Percentiles rank a stretch among this genome's conserved stretches.
phyloP scores from a whole-genome alignment of 2,113 vertebrate genomes.

The Salvelinus alpinus region DNA sequence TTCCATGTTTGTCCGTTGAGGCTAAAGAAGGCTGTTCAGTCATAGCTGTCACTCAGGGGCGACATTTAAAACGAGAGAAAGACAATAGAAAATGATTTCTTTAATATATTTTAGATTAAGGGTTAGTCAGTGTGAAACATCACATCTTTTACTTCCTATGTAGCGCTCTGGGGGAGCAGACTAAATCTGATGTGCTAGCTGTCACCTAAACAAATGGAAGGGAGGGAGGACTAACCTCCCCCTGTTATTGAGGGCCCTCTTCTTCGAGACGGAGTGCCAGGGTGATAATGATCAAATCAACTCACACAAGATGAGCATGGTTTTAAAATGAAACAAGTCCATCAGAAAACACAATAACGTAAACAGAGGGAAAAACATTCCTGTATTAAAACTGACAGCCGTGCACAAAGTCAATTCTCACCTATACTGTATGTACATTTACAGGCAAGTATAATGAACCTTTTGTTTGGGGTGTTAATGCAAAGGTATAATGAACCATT shows the following conservation, averaged over 20 bases:
- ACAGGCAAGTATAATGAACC: no score
- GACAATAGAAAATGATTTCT: conserved; percentile 27
- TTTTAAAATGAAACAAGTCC: conserved; percentile 19
- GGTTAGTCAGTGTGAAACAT: conserved; percentile 37
- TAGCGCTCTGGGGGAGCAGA: conserved; percentile 30
- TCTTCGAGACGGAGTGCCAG: conserved; percentile 16
- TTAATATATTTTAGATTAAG: conserved; percentile 51
- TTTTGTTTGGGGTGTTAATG: no score
- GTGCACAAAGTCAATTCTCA: not conserved
- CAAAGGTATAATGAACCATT: no score
- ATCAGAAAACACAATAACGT: conserved; percentile 1
- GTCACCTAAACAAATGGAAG: conserved; percentile 38
- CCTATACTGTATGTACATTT: no score
- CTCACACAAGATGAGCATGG: conserved; percentile 15
- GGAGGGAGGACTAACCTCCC: conserved; percentile 26
- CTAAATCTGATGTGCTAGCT: conserved; percentile 49
- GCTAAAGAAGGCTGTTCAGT: not conserved
- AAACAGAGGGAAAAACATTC: not conserved
- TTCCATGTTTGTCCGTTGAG: not conserved
- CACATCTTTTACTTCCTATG: conserved; percentile 39
- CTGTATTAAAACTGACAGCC: not conserved
- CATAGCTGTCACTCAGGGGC: conserved; percentile 11
- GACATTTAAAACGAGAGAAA: conserved; percentile 3
- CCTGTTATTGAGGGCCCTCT: conserved; percentile 23
- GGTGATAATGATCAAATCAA: conserved; percentile 34